phyloP scores from a whole-genome alignment of 2,113 vertebrate species.

The Neolamprologus caudopunctatus region DNA sequence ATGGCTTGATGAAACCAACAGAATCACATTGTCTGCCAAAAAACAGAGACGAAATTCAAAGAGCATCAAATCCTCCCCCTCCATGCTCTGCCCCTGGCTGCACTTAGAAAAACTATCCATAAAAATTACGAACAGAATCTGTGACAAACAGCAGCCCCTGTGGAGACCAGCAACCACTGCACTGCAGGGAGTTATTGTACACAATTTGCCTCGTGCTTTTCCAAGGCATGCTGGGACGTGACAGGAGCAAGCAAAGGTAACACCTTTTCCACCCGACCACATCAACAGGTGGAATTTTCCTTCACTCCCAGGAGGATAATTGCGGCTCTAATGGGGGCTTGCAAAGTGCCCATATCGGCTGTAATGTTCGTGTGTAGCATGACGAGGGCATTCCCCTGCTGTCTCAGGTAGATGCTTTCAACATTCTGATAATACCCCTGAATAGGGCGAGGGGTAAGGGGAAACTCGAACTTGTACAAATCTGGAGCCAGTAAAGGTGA shows the following conservation, averaged over 20 bases:
- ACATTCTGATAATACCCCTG: not conserved
- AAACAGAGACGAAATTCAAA: not conserved
- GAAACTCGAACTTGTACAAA: not conserved
- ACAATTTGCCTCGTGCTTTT: not conserved
- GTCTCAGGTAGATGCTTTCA: not conserved
- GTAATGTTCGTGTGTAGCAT: not conserved
- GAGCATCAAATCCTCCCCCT: not conserved
- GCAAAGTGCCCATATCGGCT: not conserved
- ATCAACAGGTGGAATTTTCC: not conserved
- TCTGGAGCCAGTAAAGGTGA: not conserved
- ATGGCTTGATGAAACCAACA: not conserved
- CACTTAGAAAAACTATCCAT: not conserved
- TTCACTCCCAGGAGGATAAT: not conserved
- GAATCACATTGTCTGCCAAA: not conserved
- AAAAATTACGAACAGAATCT: not conserved
- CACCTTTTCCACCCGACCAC: not conserved
- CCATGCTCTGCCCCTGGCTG: not conserved
- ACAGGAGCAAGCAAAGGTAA: not conserved
- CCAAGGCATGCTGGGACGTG: not conserved
- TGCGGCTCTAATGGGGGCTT: fast-evolving
- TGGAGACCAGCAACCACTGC: not conserved
- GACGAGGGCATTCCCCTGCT: not conserved
- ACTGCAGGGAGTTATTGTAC: not conserved
- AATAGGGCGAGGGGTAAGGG: not conserved
- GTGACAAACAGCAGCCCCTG: not conserved